phyloP scores from a whole-genome alignment of 2,113 vertebrate genomes.

The Pseudopodoces humilis region DNA sequence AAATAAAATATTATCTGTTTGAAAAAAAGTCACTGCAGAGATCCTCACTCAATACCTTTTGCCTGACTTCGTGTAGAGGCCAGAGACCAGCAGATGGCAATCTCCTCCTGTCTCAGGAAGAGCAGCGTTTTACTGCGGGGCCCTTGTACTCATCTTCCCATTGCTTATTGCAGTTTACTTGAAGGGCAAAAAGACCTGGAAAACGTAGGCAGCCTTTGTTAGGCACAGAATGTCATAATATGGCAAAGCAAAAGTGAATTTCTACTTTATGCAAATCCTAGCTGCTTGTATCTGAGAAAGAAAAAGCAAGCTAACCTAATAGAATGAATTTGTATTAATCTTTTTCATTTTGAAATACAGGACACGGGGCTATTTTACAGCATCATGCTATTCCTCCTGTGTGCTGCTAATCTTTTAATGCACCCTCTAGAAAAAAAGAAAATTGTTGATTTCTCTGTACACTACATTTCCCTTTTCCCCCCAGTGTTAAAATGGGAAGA shows the following conservation, averaged over 20 bases:
- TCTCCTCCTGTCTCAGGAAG: slow-evolving; percentile 39
- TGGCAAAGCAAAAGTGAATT: slow-evolving; percentile 50
- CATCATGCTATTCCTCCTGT: slow-evolving; percentile 15
- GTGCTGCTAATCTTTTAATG: slow-evolving; percentile 56
- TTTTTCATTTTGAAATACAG: slow-evolving; percentile 39
- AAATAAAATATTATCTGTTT: neutral
- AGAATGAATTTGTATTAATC: slow-evolving; percentile 23
- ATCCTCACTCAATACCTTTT: neutral
- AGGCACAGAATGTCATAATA: slow-evolving; percentile 63
- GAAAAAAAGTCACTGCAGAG: neutral
- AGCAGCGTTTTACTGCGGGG: neutral
- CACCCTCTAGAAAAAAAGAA: slow-evolving; percentile 54
- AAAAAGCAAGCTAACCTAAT: neutral
- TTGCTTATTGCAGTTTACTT: slow-evolving; percentile 68
- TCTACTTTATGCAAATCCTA: slow-evolving; percentile 60
- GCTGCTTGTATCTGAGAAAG: neutral
- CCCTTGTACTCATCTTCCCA: neutral
- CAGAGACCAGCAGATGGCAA: slow-evolving; percentile 71
- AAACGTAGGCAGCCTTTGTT: slow-evolving; percentile 76
- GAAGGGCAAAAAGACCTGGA: slow-evolving; percentile 65
- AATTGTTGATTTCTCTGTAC: slow-evolving; percentile 38
- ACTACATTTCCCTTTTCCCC: neutral
- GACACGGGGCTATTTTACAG: slow-evolving; percentile 35
- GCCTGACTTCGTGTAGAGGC: neutral
- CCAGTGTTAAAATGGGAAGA: slow-evolving; percentile 44